Evolutionary conservation across 2,113 vertebrate species (phyloP).

Genomic region (Ptilonorhynchus violaceus): DNA sequence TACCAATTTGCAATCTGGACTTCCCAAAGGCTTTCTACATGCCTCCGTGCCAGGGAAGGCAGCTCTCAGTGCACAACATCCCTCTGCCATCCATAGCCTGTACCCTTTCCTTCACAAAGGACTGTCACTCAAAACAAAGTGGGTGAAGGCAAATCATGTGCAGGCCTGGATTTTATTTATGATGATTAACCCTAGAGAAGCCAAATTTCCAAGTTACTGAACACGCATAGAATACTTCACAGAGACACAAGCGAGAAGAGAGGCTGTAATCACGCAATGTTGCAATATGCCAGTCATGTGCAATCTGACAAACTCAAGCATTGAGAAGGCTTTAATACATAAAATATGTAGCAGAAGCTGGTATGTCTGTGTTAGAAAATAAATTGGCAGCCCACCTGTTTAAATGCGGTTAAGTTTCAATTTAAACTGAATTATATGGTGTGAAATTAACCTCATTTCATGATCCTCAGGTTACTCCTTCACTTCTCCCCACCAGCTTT

Average conservation of each 20-base stretch:
- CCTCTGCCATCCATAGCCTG: not conserved
- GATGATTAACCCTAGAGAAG: not conserved
- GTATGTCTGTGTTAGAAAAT: conserved; percentile 47
- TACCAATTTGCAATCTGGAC: not conserved
- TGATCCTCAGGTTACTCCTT: conserved; percentile 4
- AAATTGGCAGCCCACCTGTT: conserved; percentile 53
- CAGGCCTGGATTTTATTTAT: not conserved
- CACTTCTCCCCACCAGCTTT: conserved; percentile 7
- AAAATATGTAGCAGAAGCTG: conserved; percentile 58
- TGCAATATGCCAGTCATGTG: not conserved
- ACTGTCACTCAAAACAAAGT: not conserved
- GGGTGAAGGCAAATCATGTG: not conserved
- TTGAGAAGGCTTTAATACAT: not conserved
- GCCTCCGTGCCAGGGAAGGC: not conserved
- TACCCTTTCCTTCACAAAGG: not conserved
- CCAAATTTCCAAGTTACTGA: not conserved
- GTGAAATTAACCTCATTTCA: conserved; percentile 61
- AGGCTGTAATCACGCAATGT: not conserved
- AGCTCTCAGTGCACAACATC: not conserved
- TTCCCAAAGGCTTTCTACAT: not conserved
- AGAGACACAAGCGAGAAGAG: not conserved
- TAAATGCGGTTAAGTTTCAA: conserved; percentile 65
- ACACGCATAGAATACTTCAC: not conserved
- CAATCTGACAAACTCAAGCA: conserved; percentile 21
- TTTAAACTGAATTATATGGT: conserved; percentile 66